Percentiles rank a stretch among this genome's conserved stretches.
Conservation (phyloP, 2,113 vertebrate genomes). For the Neotoma lepida region DNA sequence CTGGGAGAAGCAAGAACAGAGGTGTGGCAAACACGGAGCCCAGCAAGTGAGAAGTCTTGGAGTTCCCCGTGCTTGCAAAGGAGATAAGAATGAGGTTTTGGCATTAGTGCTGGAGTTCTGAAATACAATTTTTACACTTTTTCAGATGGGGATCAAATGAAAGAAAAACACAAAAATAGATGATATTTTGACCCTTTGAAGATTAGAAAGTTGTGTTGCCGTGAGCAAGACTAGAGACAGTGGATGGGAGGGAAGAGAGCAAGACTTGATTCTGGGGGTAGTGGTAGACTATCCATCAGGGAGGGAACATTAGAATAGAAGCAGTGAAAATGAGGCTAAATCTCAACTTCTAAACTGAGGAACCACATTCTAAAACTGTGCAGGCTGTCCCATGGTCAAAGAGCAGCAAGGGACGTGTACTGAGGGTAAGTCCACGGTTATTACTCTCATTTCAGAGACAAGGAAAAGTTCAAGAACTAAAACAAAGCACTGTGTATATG, state of each 20-base stretch:
- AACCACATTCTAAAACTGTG: background rate
- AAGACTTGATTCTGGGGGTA: background rate
- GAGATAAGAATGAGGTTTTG: too few relatives aligned
- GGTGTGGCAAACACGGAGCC: too few relatives aligned
- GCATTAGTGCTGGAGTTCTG: background rate
- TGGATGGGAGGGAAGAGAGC: too few relatives aligned
- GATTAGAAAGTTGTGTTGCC: background rate
- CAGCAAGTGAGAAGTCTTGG: background rate
- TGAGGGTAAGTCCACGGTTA: background rate
- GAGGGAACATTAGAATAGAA: too few relatives aligned
- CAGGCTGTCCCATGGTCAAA: background rate
- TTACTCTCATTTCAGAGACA: background rate
- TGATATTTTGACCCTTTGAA: background rate
- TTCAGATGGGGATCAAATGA: background rate
- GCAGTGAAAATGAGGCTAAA: background rate
- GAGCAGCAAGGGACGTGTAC: too few relatives aligned
- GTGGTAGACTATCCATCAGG: background rate
- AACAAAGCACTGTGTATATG: background rate
- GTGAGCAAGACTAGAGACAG: background rate
- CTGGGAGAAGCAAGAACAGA: background rate
- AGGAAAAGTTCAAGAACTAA: background rate
- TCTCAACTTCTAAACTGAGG: background rate
- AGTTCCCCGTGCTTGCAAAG: background rate
- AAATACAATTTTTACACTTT: background rate
- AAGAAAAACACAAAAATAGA: background rate